Conservation (phyloP, 2,888 invertebrate genomes). For the Ernsta delagoae region DNA sequence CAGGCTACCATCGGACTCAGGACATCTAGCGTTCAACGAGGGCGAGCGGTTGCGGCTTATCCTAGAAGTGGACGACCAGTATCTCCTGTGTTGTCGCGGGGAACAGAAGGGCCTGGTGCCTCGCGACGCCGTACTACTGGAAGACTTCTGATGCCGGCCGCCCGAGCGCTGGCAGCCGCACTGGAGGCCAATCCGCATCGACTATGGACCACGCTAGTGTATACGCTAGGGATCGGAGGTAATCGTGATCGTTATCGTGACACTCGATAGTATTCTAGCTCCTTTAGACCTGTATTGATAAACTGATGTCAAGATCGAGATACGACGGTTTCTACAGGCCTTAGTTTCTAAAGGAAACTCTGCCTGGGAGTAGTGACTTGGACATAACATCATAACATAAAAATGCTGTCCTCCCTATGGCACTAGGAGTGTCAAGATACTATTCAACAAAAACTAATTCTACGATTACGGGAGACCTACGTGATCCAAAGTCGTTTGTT, state of each 20-base stretch:
- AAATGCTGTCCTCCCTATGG: background rate
- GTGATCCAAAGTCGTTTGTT: background rate
- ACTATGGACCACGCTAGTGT: slow-evolving; percentile 32
- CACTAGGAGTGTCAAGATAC: background rate
- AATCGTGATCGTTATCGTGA: too few relatives aligned
- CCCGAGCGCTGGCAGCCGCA: slow-evolving; percentile 76
- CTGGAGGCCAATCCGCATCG: slow-evolving; percentile 67
- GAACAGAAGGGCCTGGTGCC: slow-evolving; percentile 92
- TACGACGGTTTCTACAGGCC: too few relatives aligned
- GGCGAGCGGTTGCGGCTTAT: slow-evolving; percentile 90
- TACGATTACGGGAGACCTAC: background rate
- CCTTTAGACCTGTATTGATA: too few relatives aligned
- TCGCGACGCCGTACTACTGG: slow-evolving; percentile 86
- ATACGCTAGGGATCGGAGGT: background rate
- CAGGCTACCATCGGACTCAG: slow-evolving; percentile 90
- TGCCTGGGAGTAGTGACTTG: background rate
- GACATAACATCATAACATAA: background rate
- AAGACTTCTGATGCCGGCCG: slow-evolving; percentile 81
- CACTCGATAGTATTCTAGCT: too few relatives aligned
- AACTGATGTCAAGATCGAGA: too few relatives aligned
- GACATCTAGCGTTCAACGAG: slow-evolving; percentile 91
- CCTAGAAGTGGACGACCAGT: slow-evolving; percentile 90
- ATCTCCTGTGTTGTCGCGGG: slow-evolving; percentile 90
- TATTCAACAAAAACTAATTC: background rate
- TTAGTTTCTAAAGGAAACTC: too few relatives aligned